Evolutionary conservation across 2,113 vertebrate species (phyloP).

Genomic region (Scalopus aquaticus): DNA sequence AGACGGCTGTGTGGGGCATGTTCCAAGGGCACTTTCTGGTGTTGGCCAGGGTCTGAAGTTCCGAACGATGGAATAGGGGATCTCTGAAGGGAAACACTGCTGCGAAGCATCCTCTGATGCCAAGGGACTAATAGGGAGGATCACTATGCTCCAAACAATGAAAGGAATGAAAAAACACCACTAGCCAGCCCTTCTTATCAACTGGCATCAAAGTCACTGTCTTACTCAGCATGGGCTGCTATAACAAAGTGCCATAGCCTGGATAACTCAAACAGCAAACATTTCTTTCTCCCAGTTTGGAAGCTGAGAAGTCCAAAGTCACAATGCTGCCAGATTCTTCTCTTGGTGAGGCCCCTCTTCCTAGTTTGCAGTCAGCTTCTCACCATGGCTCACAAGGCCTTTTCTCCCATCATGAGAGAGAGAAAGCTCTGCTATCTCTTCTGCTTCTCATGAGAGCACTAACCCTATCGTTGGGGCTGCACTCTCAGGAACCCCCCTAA

Average conservation of each 20-base stretch:
- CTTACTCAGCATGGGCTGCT: neutral
- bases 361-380: neutral
- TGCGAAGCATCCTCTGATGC: neutral
- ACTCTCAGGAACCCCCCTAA: neutral
- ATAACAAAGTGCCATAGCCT: neutral
- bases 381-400: neutral
- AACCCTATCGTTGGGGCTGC: neutral
- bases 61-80: no score
- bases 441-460: neutral
- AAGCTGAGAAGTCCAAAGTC: neutral
- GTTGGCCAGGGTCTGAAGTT: neutral
- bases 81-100: neutral
- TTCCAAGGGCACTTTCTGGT: neutral
- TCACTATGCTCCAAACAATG: neutral
- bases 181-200: neutral
- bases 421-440: neutral
- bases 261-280: neutral
- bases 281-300: neutral
- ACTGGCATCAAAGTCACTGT: neutral
- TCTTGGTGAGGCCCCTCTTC: neutral
- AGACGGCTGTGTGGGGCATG: neutral
- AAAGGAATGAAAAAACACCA: neutral
- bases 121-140: neutral
- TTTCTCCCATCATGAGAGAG: neutral
- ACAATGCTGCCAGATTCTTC: neutral